These are phyloP conservation scores for Umimayanthus chanpuru DNA, from an alignment of 92 coral and sea anemone genomes.

Conservation along the genomic window DNA sequence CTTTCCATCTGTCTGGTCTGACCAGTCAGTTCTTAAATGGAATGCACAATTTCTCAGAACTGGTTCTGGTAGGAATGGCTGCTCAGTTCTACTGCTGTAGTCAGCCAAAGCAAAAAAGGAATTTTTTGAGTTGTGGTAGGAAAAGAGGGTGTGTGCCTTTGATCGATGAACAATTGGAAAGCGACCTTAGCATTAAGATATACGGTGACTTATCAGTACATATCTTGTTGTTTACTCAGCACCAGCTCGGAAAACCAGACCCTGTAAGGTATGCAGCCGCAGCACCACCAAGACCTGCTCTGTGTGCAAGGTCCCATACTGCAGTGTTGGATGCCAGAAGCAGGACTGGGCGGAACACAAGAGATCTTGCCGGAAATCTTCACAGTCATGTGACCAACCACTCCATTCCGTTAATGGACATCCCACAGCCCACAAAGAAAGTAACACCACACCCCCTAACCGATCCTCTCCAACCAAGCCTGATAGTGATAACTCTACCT, in stretches of 20 bases:
- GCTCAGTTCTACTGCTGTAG: no score
- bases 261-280: constrained; percentile 81
- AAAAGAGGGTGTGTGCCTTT: no score
- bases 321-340: constrained; percentile 90
- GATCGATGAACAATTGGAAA: no score
- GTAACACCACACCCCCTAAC: background rate
- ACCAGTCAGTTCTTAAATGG: no score
- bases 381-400: background rate
- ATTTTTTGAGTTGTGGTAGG: no score
- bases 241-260: constrained; percentile 22
- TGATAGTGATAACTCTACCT: background rate
- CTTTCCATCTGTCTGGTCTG: no score
- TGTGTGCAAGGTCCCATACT: constrained; percentile 88
- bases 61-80: no score
- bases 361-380: constrained; percentile 47
- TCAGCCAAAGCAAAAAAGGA: no score
- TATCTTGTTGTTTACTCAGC: background rate
- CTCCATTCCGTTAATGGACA: background rate
- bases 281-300: constrained; percentile 77
- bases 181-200: background rate
- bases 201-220: background rate
- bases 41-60: no score
- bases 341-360: constrained; percentile 85
- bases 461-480: background rate
- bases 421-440: background rate